phyloP scores from a whole-genome alignment of 2,888 invertebrate genomes.

The Lingula anatina region DNA sequence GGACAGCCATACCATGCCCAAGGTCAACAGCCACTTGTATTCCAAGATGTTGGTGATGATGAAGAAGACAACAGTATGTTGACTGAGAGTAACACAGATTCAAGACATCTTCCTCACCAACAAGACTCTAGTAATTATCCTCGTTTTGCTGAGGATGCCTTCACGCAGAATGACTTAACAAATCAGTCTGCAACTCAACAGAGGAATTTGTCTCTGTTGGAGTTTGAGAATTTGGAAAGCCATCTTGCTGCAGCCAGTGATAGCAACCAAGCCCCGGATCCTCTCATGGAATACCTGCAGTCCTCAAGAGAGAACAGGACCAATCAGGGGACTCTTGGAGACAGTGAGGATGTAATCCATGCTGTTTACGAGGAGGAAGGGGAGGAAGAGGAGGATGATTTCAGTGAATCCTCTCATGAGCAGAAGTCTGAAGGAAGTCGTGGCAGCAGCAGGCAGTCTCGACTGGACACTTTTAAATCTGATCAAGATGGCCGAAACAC shows the following conservation, averaged over 20 bases:
- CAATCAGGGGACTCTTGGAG: no score
- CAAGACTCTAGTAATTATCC: no score
- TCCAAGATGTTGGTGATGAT: neutral
- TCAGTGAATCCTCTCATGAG: constrained; percentile 16
- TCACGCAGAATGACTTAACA: no score
- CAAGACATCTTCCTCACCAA: no score
- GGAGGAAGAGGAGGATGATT: constrained; percentile 11
- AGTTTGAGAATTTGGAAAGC: constrained; percentile 34
- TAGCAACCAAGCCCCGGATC: no score
- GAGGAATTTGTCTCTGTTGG: no score
- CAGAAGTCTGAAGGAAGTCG: constrained; percentile 12
- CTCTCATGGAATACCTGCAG: no score
- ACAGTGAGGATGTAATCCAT: no score
- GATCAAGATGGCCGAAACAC: neutral
- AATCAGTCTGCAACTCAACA: no score
- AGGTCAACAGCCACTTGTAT: neutral
- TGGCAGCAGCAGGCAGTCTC: neutral
- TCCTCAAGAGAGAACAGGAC: no score
- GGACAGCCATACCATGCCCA: neutral
- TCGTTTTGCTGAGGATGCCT: no score
- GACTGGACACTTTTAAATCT: neutral
- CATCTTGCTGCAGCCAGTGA: constrained; percentile 22
- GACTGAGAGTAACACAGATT: no score
- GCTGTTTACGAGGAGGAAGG: constrained; percentile 12
- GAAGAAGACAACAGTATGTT: constrained; percentile 8